Base-by-base conservation (phyloP, 2,888 invertebrate species). In the Villa cingulata region DNA sequence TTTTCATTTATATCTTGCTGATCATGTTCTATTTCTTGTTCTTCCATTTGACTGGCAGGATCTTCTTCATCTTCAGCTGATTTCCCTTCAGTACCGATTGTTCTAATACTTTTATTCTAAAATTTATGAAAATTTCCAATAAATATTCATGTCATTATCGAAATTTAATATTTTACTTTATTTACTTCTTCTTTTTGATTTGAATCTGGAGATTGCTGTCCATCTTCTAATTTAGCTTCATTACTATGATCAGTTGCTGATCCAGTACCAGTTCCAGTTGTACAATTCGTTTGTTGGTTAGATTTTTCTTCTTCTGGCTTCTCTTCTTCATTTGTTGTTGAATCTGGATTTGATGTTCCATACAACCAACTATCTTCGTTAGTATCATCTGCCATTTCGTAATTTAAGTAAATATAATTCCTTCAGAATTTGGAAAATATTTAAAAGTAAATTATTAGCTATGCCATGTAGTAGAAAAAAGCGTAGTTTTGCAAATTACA, bases 301-400 rank as follows among this genome's bases (percentile, higher is more conserved):
- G 23, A 23, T 23, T 23, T 7, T 7, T 59, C 55, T 45, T 64
- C 64, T 23, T n/a, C n/a, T n/a, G 65, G 65, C n/a, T n/a, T n/a
- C n/a, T 59, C 59, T 34, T 60, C 60, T 43, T 60, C 66, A 45
- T 62, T 64, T 45, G 67, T 66, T 20, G 64, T 65, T 1, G 65
- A 65, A 45, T 69, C 68, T 32, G 74, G 73, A 58, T 75, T 78
- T 1, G 81, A 79, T 59, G 86, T 87, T 18, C 89, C 89, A 60
- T 90, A 90, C 51, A 90, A 72, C 88, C 88, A 90, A 62, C 78
- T 84, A 72, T 90, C 89, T 64, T 90, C 89, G 68, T 83, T 86
- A 4, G 70, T 65, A 56, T 77, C 77, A 51, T 80, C 81, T 57
- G 78, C 77, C 78, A 80, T 78, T 20, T n/a, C n/a, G n/a, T n/a